These are phyloP conservation scores for Semotilus atromaculatus DNA, from an alignment of 2,797 vertebrate species.

Conservation along the genomic window DNA sequence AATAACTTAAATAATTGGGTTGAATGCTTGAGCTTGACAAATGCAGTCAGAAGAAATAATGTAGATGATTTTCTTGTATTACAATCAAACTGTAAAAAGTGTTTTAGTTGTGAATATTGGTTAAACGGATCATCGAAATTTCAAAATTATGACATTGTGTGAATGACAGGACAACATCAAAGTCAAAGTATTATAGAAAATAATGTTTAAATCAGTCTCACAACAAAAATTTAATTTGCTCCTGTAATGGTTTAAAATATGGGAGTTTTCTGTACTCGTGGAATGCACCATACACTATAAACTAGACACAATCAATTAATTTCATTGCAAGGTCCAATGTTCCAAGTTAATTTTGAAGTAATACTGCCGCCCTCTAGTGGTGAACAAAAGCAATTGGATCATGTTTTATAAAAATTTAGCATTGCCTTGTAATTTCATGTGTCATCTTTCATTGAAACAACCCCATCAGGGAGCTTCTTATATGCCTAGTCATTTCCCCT, in stretches of 20 bases:
- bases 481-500: neutral
- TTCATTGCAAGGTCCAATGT: neutral
- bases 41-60: neutral
- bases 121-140: neutral
- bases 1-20: neutral
- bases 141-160: neutral
- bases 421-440: neutral
- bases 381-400: neutral
- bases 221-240: neutral
- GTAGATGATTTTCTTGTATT: neutral
- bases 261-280: neutral
- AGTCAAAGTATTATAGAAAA: neutral
- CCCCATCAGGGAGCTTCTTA: neutral
- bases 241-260: neutral
- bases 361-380: constrained; percentile 46
- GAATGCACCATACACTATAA: neutral
- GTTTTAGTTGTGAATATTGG: neutral
- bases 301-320: neutral
- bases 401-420: neutral
- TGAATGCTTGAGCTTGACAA: neutral
- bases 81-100: neutral
- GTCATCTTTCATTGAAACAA: constrained; percentile 3
- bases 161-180: neutral
- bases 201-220: too few relatives aligned
- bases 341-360: neutral